A percentile compares a stretch with the other conserved stretches of the same genome.
These are phyloP conservation scores for Passer domesticus DNA, from an alignment of 2,113 vertebrate genomes.

Conservation along the genomic window DNA sequence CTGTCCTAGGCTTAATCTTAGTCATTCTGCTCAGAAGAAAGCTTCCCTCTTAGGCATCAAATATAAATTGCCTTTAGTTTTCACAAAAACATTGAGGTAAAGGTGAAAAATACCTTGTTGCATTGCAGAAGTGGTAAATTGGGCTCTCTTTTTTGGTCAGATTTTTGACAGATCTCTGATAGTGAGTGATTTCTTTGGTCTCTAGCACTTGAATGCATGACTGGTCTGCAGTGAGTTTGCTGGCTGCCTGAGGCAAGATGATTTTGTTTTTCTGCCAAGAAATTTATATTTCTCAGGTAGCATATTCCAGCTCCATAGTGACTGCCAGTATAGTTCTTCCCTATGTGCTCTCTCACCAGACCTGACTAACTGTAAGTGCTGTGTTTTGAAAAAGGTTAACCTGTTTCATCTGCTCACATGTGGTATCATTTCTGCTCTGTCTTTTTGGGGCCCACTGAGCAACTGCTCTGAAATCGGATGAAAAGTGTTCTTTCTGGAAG, in stretches of 20 bases:
- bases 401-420: not conserved
- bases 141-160: not conserved
- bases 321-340: not conserved
- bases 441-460: not conserved
- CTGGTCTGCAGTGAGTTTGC: not conserved
- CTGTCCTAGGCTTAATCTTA: not conserved
- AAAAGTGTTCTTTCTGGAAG: not conserved
- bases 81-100: not conserved
- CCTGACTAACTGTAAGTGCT: not conserved
- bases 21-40: not conserved
- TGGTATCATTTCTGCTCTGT: not conserved
- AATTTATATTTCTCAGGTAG: not conserved
- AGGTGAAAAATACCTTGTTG: conserved; percentile 15
- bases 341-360: not conserved
- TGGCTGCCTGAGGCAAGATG: not conserved
- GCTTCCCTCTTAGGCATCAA: not conserved
- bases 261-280: conserved; percentile 8
- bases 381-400: conserved; percentile 5
- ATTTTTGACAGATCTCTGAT: not conserved
- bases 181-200: not conserved
- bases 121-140: conserved; percentile 30
- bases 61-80: not conserved
- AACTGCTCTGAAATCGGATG: not conserved
- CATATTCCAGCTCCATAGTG: not conserved
- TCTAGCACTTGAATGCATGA: not conserved